phyloP scores from a whole-genome alignment of 2,113 vertebrate species.

The Microtus montanus region DNA sequence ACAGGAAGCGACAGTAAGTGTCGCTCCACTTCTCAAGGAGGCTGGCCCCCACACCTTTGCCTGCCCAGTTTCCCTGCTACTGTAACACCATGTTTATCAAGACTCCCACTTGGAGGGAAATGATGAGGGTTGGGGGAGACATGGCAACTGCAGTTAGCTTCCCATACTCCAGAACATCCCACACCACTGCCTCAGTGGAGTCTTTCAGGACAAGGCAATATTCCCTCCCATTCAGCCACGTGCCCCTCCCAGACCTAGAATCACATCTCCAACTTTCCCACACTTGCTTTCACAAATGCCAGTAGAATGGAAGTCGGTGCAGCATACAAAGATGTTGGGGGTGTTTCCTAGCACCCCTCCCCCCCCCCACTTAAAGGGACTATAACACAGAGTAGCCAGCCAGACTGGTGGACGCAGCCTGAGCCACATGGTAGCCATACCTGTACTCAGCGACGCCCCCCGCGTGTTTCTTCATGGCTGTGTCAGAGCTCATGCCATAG shows the following conservation, averaged over 20 bases:
- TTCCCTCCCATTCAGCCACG: accelerated
- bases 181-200: accelerated
- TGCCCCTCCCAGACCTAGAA: accelerated
- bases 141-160: neutral
- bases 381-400: accelerated
- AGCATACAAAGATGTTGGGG: neutral
- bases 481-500: conserved; percentile 99
- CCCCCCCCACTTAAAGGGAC: neutral
- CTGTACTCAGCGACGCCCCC: conserved; percentile 97
- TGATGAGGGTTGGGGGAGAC: neutral
- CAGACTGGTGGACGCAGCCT: neutral
- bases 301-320: neutral
- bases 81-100: neutral
- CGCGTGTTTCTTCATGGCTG: conserved; percentile 97
- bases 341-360: neutral
- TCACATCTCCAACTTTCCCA: neutral
- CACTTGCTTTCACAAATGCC: neutral
- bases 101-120: too few species aligned
- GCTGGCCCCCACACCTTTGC: neutral
- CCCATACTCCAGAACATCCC: neutral
- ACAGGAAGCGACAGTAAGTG: neutral
- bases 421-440: conserved; percentile 77
- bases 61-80: too few species aligned
- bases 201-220: neutral
- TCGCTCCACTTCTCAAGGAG: neutral